Evolutionary conservation across 1,140 invertebrate species (phyloP), one percentile per base, ranked within the genome.

Genomic region (Oedothorax gibbosus): DNA sequence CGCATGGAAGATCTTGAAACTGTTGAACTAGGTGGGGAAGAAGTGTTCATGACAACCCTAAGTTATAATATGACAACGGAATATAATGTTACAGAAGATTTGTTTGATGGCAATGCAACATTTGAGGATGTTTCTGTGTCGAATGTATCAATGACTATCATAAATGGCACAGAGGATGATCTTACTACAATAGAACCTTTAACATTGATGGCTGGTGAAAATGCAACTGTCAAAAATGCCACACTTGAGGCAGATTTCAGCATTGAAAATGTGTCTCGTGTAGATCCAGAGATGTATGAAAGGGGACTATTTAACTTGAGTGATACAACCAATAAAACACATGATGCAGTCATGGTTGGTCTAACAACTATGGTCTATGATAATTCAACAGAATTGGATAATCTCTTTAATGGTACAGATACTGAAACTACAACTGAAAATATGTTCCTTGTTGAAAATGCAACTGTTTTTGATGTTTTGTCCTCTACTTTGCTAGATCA

Each of bases 1-100:
- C 35, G 35, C 35, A 35, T 35, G 35, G 35, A 35, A 35, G 35
- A 35, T 35, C 35, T 35, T 35, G 35, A 5, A 35, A 18, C 51
- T 20, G 80, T 73, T 75, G 81, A 84, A 68, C 7, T 84, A 6
- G 50, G 71, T 54, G 54, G 60, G 1, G 81, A 83, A 75, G 81
- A 84, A 56, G 68, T 66, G 56, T 10, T 50, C 9, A 84, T 69
- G 3, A 21, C 71, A 56, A 9, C 68, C 57, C 35, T 18, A 54
- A 66, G 12, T 54, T n/a, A 15, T n/a, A 79, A 20, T 79, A 8
- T 65, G 7, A 49, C 21, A 21, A 15, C 0, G 11, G 18, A 20
- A 12, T 10, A 10, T 7, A 57, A 57, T 15, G 54, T 8, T 75
- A 2, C 72, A 2, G 54, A 57, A 75, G 20, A n/a, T n/a, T 53